phyloP scores from a whole-genome alignment of 2,888 invertebrate genomes.

The Mechanitis messenoides region DNA sequence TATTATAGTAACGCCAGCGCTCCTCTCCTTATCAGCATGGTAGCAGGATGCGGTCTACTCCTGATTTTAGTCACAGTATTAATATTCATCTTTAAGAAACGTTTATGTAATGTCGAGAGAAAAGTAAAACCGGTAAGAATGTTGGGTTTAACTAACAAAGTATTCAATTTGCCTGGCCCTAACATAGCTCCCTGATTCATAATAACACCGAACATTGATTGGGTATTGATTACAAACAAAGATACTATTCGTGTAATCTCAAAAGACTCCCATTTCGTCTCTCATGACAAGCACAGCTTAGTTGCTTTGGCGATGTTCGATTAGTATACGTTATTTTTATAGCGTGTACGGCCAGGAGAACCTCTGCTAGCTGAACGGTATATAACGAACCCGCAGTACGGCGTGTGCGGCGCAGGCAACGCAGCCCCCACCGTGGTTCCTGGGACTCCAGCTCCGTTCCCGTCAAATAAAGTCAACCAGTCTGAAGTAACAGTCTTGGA shows the following conservation, averaged over 20 bases:
- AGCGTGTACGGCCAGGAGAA: conserved; percentile 76
- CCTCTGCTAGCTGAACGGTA: conserved; percentile 83
- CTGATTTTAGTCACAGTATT: conserved; percentile 46
- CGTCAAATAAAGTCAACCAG: conserved; percentile 49
- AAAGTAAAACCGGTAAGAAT: conserved; percentile 64
- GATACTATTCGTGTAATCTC: neutral
- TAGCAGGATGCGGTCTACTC: conserved; percentile 45
- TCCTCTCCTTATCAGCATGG: conserved; percentile 37
- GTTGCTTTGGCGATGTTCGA: conserved; percentile 32
- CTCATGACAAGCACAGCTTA: conserved; percentile 10
- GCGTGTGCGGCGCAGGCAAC: conserved; percentile 64
- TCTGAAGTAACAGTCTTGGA: conserved; percentile 77
- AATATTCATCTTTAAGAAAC: conserved; percentile 54
- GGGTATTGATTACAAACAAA: neutral
- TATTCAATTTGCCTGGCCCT: conserved; percentile 11
- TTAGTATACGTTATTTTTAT: conserved; percentile 42
- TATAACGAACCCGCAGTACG: conserved; percentile 86
- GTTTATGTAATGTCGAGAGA: conserved; percentile 57
- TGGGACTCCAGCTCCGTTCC: conserved; percentile 35
- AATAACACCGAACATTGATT: neutral
- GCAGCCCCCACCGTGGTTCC: conserved; percentile 31
- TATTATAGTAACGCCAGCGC: conserved; percentile 41
- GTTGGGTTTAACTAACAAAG: conserved; percentile 10
- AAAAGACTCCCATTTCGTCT: neutral
- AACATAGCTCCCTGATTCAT: neutral